Evolutionary conservation across 2,113 vertebrate species (phyloP), one percentile per base, ranked within the genome.

Genomic region (Fukomys damarensis): DNA sequence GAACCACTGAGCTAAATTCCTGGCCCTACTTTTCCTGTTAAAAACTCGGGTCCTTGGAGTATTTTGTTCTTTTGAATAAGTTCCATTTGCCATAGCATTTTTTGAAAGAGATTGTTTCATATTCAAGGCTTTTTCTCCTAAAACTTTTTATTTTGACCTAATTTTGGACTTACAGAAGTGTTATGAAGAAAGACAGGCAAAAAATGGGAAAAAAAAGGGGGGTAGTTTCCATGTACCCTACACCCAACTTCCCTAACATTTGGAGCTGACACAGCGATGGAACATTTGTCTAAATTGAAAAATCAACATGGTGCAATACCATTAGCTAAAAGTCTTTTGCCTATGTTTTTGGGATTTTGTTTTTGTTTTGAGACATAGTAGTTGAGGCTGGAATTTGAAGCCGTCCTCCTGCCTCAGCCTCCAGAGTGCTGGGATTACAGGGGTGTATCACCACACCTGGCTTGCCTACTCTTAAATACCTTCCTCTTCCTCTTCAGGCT

Each of bases 381-480:
- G 54, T 22, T 24, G 43, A 24, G 24, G 24, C 72, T 74, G 43
- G 41, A 74, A 43, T 41, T 28, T 20, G 19, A 0, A 43, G 22
- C 22, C 11, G 41, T 43, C 11, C 38, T 74, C 38, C 20, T 12
- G 22, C 24, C 9, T 26, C 19, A 41, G 70, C 70, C 70, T 74
- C 38, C 24, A 43, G 38, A 43, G 41, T 28, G 41, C 72, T 74
- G 41, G 41, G 24, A 46, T 46, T 74, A 74, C 2, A 43, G 41
- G 24, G 12, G 13, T 74, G 72, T 12, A 13, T 24, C 72, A 74
- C 72, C 24, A 46, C 2, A 12, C 41, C 72, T 41, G 13, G 11
- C 13, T 89, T 61, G 35, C 7, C 66, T 91, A 61, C 46, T 96
- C 92, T 86, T 79, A 86, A 93, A 84, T 28, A n/a, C n/a, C 19